A percentile compares a stretch with the other conserved stretches of the same genome.
Evolutionary conservation across 2,113 vertebrate genomes (phyloP).

Genomic region (Engystomops pustulosus): DNA sequence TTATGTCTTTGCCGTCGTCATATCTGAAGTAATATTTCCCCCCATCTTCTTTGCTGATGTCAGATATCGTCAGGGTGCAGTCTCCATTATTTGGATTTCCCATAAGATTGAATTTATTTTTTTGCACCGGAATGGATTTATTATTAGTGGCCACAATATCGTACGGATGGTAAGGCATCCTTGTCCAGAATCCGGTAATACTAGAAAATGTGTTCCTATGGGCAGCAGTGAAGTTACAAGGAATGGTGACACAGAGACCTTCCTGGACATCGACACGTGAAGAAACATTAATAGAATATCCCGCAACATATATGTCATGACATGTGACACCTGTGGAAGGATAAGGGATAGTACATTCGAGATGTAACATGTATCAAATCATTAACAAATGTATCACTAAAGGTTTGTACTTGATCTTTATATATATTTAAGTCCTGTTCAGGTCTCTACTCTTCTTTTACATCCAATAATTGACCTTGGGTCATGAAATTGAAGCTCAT

Average conservation of each 20-base stretch:
- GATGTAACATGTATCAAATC: no score
- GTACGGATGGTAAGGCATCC: no score
- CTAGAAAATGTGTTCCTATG: not conserved
- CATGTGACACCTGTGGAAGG: conserved; percentile 3
- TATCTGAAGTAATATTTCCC: not conserved
- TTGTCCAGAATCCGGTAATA: not conserved
- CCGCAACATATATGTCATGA: not conserved
- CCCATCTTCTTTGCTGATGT: not conserved
- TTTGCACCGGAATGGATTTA: not conserved
- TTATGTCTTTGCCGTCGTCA: conserved; percentile 9
- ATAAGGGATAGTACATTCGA: no score
- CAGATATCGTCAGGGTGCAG: conserved; percentile 11
- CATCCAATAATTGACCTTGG: no score
- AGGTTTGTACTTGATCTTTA: no score
- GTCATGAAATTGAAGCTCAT: no score
- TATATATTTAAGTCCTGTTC: no score
- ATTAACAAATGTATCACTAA: no score
- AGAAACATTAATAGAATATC: not conserved
- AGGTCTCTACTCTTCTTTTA: no score
- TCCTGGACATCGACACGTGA: not conserved
- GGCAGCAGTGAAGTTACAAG: not conserved
- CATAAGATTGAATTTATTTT: not conserved
- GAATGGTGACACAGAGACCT: conserved; percentile 7
- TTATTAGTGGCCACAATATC: not conserved
- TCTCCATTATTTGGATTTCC: conserved; percentile 11